phyloP scores from a whole-genome alignment of 2,113 vertebrate species.

The Sceloporus tristichus region DNA sequence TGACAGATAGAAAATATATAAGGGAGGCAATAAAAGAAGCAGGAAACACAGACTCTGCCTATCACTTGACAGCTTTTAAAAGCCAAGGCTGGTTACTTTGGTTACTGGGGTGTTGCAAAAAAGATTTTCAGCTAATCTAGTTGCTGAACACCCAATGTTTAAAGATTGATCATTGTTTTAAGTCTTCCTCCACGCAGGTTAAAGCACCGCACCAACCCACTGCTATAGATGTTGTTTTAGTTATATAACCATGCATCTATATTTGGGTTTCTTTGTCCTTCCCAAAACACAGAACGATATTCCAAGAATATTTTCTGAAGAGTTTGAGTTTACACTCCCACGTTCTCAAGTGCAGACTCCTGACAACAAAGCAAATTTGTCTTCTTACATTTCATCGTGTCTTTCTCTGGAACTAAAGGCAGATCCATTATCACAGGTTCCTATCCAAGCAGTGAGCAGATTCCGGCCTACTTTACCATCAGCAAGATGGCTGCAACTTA shows the following conservation, averaged over 20 bases:
- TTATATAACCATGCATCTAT: background rate
- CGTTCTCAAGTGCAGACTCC: background rate
- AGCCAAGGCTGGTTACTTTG: constrained; percentile 42
- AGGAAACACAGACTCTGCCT: constrained; percentile 61
- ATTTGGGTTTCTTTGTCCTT: background rate
- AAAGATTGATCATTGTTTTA: constrained; percentile 39
- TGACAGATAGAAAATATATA: constrained; percentile 42
- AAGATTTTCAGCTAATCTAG: background rate
- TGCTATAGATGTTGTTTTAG: background rate
- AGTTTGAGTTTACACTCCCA: background rate
- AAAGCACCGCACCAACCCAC: background rate
- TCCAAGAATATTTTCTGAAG: background rate
- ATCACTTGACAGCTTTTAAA: constrained; percentile 35
- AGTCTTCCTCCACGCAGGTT: background rate
- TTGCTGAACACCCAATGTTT: background rate
- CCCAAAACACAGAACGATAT: background rate
- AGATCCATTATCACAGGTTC: background rate
- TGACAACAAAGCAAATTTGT: background rate
- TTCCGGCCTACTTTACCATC: background rate
- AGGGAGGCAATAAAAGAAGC: constrained; percentile 48
- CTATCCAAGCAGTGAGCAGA: background rate
- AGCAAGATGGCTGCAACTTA: background rate
- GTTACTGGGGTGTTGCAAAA: constrained; percentile 50
- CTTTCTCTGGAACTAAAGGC: background rate
- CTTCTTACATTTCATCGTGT: background rate